A percentile compares a stretch with the other conserved stretches of the same genome.
Conservation (phyloP, 1,140 invertebrate genomes). For the Cotesia chilonis region DNA sequence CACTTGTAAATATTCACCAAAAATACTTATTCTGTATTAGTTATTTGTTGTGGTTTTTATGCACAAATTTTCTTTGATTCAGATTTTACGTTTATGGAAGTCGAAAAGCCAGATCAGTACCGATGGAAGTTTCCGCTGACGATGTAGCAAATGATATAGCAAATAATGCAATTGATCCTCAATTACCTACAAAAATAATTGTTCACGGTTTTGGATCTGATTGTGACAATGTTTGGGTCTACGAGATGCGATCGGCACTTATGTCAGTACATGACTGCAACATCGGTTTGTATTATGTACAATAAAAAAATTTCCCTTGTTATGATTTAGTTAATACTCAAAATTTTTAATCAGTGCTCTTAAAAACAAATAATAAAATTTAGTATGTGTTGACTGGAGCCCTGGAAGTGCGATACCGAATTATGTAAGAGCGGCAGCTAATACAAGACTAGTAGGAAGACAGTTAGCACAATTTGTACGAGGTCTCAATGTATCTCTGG, state of each 20-base stretch:
- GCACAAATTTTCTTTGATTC: not conserved
- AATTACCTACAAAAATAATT: constrained; percentile 85
- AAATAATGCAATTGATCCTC: constrained; percentile 62
- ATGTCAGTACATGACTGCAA: constrained; percentile 75
- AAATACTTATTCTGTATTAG: not conserved
- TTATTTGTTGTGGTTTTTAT: not conserved
- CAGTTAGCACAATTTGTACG: constrained; percentile 80
- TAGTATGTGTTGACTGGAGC: constrained; percentile 96
- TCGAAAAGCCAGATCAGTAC: constrained; percentile 60
- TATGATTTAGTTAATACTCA: not conserved
- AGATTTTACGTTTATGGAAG: constrained; percentile 63
- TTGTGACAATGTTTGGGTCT: constrained; percentile 90
- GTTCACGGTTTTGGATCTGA: constrained; percentile 94
- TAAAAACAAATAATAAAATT: constrained; percentile 42
- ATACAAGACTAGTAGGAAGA: constrained; percentile 90
- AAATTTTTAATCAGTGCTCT: not conserved
- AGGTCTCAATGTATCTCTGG: constrained; percentile 68
- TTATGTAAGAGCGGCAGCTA: constrained; percentile 92
- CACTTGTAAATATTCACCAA: not conserved
- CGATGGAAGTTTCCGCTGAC: constrained; percentile 62
- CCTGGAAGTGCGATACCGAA: constrained; percentile 90
- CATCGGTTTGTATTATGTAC: constrained; percentile 52
- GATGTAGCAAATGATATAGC: constrained; percentile 58
- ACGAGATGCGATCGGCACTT: constrained; percentile 89
- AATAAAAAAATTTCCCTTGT: not conserved